Evolutionary conservation across 92 coral and sea anemone genomes (phyloP).

Genomic region (Porites lobata): DNA sequence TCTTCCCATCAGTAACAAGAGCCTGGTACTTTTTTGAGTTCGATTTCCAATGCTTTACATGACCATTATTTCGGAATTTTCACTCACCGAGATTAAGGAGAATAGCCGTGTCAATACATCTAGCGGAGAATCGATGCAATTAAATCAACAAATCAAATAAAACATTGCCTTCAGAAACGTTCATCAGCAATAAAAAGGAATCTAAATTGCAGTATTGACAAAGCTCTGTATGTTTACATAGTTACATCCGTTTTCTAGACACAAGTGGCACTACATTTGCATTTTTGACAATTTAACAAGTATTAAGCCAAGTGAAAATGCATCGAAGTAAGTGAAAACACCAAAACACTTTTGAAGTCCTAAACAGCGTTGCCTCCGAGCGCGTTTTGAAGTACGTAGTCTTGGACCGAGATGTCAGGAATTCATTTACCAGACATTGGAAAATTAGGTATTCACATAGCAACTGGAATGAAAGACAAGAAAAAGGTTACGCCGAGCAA

Average conservation of each 20-base stretch:
- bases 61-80: too few species aligned
- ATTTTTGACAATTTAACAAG: conserved; percentile 12
- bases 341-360: neutral
- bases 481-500: conserved; percentile 81
- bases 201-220: neutral
- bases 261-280: neutral
- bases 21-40: too few species aligned
- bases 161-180: too few species aligned
- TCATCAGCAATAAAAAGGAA: neutral
- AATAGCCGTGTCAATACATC: too few species aligned
- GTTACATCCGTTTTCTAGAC: conserved; percentile 5
- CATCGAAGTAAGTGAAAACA: neutral
- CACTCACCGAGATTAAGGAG: too few species aligned
- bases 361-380: neutral
- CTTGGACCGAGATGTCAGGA: conserved; percentile 73
- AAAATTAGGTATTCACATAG: conserved; percentile 84
- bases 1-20: too few species aligned
- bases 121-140: neutral
- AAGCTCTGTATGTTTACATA: neutral
- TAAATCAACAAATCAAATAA: neutral
- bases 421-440: conserved; percentile 89
- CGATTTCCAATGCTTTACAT: too few species aligned
- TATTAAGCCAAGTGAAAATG: neutral
- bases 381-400: neutral
- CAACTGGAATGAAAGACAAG: conserved; percentile 83